Evolutionary conservation across 2,797 vertebrate species (phyloP), one percentile per base, ranked within the genome.

Genomic region (Melanotaenia parkinsoni): DNA sequence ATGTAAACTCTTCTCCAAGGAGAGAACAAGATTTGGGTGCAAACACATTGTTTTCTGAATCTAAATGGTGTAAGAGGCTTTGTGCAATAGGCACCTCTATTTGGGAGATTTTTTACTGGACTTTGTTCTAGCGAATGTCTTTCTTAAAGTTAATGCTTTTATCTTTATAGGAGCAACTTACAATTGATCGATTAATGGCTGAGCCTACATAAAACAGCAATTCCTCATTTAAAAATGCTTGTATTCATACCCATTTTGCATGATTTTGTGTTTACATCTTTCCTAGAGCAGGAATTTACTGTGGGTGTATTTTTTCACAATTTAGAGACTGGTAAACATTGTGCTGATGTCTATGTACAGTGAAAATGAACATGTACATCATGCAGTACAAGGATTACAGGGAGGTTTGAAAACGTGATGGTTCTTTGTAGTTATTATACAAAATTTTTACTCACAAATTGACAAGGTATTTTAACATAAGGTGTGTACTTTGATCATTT

Each of bases 61-160:
- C 30, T 35, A 50, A 63, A 16, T 54, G 11, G 50, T 58, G 57
- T 60, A 63, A 57, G 14, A 45, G 47, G 13, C 26, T 50, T 59
- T 56, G 20, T 13, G 26, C 13, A 40, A 5, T 61, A 30, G 69
- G 18, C 3, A 5, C 63, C 28, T 33, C 3, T 51, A 26, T 59
- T 35, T 71, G n/a, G 57, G 26, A 63, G 54, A 14, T 9, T 58
- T 72, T 61, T 63, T 59, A 83, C 53, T 74, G 54, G 66, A 45
- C 71, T 32, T 32, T 57, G 5, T 10, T 7, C n/a, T 57, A 14
- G 10, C 11, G 3, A 40, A 13, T 24, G 57, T 22, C 13, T 33
- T 76, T 71, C 13, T 54, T 70, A 13, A 35, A 51, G 35, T 32
- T 26, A 5, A 26, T 79, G 14, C 30, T 74, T 38, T 73, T 3